phyloP scores from a whole-genome alignment of 2,113 vertebrate species.

The Deroptyus accipitrinus region DNA sequence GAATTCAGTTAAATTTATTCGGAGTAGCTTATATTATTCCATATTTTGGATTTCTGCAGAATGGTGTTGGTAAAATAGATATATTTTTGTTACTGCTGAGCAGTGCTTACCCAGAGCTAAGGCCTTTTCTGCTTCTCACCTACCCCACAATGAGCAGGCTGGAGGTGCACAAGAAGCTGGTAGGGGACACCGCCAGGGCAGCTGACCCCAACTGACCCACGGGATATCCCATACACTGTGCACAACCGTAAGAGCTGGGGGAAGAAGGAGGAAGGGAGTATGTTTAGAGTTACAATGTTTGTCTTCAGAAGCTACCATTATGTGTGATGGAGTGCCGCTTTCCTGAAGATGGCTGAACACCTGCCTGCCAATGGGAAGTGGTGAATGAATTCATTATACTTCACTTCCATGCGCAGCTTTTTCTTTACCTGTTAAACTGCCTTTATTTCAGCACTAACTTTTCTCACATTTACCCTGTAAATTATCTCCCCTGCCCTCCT shows the following conservation, averaged over 20 bases:
- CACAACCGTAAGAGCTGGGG: neutral
- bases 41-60: neutral
- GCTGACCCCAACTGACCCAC: neutral
- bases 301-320: neutral
- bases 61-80: fast-evolving
- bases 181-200: neutral
- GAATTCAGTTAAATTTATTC: neutral
- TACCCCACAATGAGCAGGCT: fast-evolving
- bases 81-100: neutral
- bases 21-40: neutral
- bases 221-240: neutral
- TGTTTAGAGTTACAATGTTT: fast-evolving
- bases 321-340: neutral
- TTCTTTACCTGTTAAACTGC: neutral
- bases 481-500: neutral
- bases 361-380: fast-evolving
- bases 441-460: neutral
- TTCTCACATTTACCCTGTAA: neutral
- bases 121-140: neutral
- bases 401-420: fast-evolving
- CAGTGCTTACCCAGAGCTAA: neutral
- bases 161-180: neutral
- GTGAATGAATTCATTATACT: neutral
- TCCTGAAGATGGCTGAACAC: neutral
- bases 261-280: neutral